Percentiles rank a stretch among this genome's conserved stretches.
Evolutionary conservation across 2,888 invertebrate genomes (phyloP).

Genomic region (Sepioteuthis lessoniana): DNA sequence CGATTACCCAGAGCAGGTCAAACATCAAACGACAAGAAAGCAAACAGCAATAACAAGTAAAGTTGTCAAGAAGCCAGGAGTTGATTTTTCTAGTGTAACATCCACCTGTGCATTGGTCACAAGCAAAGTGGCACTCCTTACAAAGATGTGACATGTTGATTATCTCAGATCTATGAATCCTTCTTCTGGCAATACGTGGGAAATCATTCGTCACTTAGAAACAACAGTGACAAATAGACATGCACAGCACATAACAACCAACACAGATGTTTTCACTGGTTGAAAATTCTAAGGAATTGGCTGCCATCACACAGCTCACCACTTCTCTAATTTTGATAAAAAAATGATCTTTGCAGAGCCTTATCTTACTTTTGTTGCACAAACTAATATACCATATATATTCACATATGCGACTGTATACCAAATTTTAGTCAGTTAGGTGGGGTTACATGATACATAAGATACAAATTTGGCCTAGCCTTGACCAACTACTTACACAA

Average conservation of each 20-base stretch:
- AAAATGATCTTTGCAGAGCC: neutral
- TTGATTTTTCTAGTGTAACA: neutral
- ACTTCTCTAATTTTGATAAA: neutral
- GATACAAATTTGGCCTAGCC: too few species aligned
- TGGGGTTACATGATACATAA: too few species aligned
- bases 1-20: conserved; percentile 33
- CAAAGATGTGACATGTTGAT: neutral
- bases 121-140: neutral
- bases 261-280: neutral
- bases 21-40: neutral
- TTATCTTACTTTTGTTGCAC: too few species aligned
- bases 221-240: neutral
- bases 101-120: neutral
- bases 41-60: neutral
- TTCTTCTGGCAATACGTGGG: neutral
- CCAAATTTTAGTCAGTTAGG: too few species aligned
- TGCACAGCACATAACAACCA: too few species aligned
- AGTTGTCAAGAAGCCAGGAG: conserved; percentile 14
- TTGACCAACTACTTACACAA: too few species aligned
- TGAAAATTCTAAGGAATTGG: neutral
- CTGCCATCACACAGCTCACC: neutral
- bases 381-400: too few species aligned
- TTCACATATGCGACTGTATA: too few species aligned
- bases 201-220: neutral
- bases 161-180: neutral